These are phyloP conservation scores for Leptinotarsa undecemlineata DNA, from an alignment of 1,140 invertebrate genomes.

Conservation along the genomic window DNA sequence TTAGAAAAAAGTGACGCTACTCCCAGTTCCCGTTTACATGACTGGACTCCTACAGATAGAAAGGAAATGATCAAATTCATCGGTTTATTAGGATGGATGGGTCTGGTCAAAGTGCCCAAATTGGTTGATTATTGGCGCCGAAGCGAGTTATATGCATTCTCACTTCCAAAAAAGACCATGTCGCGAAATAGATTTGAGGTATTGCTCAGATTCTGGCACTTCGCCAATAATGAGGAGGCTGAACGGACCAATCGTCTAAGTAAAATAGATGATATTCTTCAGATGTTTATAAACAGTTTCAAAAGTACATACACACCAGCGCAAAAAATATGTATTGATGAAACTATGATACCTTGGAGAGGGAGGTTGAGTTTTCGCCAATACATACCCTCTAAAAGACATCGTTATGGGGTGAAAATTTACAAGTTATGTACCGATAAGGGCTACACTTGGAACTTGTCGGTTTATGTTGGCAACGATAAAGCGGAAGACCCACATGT, in stretches of 20 bases:
- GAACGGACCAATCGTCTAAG: constrained; percentile 19
- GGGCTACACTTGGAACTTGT: constrained; percentile 44
- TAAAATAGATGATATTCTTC: constrained; percentile 24
- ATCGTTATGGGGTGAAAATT: constrained; percentile 50
- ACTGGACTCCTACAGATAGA: constrained; percentile 17
- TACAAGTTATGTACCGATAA: constrained; percentile 42
- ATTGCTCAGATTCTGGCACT: constrained; percentile 22
- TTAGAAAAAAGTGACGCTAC: neutral
- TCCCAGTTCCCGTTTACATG: constrained; percentile 20
- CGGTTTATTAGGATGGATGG: constrained; percentile 26
- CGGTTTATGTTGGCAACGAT: constrained; percentile 32
- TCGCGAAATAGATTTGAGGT: constrained; percentile 30
- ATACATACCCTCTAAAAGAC: constrained; percentile 45
- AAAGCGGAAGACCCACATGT: neutral
- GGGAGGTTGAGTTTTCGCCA: constrained; percentile 47
- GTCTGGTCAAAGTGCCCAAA: constrained; percentile 23
- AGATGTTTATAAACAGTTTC: constrained; percentile 35
- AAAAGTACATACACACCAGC: constrained; percentile 34
- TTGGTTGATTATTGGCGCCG: constrained; percentile 26
- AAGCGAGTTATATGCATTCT: constrained; percentile 14
- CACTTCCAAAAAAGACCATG: constrained; percentile 24
- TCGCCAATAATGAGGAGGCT: constrained; percentile 24
- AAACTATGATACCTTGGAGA: constrained; percentile 49
- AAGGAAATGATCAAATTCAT: constrained; percentile 30
- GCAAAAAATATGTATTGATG: constrained; percentile 44